Percentiles rank a stretch among this genome's conserved stretches.
phyloP scores from a whole-genome alignment of 1,140 invertebrate genomes.

The Matsumurasca onukii region DNA sequence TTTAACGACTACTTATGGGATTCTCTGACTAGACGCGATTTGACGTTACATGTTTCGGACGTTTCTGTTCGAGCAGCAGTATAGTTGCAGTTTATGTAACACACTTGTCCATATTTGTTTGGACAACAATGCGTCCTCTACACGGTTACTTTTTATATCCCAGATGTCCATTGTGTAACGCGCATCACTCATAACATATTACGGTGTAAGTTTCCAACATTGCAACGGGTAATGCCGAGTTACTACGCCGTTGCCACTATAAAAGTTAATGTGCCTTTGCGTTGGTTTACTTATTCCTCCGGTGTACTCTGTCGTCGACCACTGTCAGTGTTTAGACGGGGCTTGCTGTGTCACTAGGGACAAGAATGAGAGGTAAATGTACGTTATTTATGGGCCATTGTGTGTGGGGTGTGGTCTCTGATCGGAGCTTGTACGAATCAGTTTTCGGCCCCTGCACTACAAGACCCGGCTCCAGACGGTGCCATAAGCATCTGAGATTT shows the following conservation, averaged over 20 bases:
- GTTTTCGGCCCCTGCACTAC: slow-evolving; percentile 4
- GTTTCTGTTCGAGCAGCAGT: too few species aligned
- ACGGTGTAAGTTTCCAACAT: too few species aligned
- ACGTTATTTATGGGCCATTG: slow-evolving; percentile 21
- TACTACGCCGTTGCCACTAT: slow-evolving; percentile 10
- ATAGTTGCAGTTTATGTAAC: too few species aligned
- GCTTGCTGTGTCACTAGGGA: background rate
- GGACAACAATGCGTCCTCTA: too few species aligned
- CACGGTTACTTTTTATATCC: too few species aligned
- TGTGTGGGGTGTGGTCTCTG: slow-evolving; percentile 2
- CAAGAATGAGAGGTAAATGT: slow-evolving; percentile 24
- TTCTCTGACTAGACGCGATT: too few species aligned
- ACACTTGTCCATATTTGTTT: too few species aligned
- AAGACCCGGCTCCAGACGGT: background rate
- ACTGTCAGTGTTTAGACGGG: background rate
- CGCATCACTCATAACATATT: too few species aligned
- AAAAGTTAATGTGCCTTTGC: slow-evolving; percentile 11
- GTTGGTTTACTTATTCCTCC: background rate
- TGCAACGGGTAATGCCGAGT: background rate
- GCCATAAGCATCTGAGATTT: background rate
- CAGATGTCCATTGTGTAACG: too few species aligned
- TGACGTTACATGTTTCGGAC: too few species aligned
- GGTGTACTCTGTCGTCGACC: background rate
- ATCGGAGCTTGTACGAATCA: slow-evolving; percentile 15
- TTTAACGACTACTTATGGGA: too few species aligned